Percentiles rank a stretch among this genome's conserved stretches.
phyloP scores from a whole-genome alignment of 2,797 vertebrate species.

The Aselliscus stoliczkanus region DNA sequence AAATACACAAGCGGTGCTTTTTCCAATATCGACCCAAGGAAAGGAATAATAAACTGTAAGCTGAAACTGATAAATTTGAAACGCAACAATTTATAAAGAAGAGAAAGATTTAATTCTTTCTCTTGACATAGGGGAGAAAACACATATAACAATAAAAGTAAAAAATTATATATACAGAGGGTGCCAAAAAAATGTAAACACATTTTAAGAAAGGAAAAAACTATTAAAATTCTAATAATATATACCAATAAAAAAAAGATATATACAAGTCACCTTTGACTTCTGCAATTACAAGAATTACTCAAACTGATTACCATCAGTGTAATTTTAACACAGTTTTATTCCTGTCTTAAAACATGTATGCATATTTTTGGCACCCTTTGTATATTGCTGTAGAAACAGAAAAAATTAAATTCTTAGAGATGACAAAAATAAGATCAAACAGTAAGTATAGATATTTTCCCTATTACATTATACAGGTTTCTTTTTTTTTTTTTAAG shows the following conservation, averaged over 20 bases:
- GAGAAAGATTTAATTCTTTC: neutral
- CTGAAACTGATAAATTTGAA: neutral
- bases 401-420: neutral
- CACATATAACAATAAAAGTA: neutral
- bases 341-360: too few species aligned
- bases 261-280: too few species aligned
- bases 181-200: too few species aligned
- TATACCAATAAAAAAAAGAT: too few species aligned
- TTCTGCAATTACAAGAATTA: too few species aligned
- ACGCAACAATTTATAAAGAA: neutral
- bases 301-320: too few species aligned
- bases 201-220: too few species aligned
- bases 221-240: too few species aligned
- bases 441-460: neutral
- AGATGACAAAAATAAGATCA: neutral
- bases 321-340: too few species aligned
- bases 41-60: neutral
- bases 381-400: neutral
- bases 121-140: neutral
- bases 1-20: neutral
- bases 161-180: neutral
- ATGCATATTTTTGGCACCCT: too few species aligned
- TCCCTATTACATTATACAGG: neutral
- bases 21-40: neutral
- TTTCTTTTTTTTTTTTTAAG: neutral